Conservation (phyloP, 2,888 invertebrate genomes). For the Dryomyza anilis region DNA sequence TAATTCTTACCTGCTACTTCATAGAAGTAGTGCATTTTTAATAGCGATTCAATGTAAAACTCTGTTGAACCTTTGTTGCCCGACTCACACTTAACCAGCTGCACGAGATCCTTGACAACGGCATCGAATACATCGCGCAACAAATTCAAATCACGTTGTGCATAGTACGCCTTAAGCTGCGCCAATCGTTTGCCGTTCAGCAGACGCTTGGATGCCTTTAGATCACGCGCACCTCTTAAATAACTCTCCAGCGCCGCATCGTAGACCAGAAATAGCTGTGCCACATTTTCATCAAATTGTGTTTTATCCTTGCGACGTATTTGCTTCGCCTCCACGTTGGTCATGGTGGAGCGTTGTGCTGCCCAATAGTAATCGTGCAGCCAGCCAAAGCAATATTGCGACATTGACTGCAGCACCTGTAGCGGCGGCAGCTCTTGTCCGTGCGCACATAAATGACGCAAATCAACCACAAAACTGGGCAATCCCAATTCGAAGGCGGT, state of each 20-base stretch:
- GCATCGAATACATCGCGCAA: conserved; percentile 35
- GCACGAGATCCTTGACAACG: conserved; percentile 39
- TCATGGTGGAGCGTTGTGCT: conserved; percentile 45
- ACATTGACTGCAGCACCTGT: conserved; percentile 48
- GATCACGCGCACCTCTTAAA: conserved; percentile 43
- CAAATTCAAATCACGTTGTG: conserved; percentile 33
- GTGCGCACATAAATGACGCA: conserved; percentile 59
- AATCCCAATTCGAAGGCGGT: conserved; percentile 55
- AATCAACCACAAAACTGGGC: conserved; percentile 58
- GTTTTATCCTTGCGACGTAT: conserved; percentile 47
- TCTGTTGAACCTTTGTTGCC: conserved; percentile 46
- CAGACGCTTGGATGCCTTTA: conserved; percentile 45
- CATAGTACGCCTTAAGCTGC: conserved; percentile 42
- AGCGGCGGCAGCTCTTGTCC: conserved; percentile 55
- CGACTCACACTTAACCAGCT: conserved; percentile 41
- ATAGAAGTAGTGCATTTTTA: conserved; percentile 55
- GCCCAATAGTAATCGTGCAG: conserved; percentile 57
- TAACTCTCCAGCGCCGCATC: conserved; percentile 49
- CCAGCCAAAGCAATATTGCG: conserved; percentile 55
- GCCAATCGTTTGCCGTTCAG: conserved; percentile 44
- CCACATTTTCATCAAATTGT: conserved; percentile 45
- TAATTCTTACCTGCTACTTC: conserved; percentile 35
- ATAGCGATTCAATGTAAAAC: conserved; percentile 44
- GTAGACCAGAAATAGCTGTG: conserved; percentile 45
- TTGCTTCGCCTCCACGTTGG: conserved; percentile 45